These are phyloP conservation scores for Macropus fuliginosus DNA, from an alignment of 2,797 vertebrate species.

Conservation along the genomic window DNA sequence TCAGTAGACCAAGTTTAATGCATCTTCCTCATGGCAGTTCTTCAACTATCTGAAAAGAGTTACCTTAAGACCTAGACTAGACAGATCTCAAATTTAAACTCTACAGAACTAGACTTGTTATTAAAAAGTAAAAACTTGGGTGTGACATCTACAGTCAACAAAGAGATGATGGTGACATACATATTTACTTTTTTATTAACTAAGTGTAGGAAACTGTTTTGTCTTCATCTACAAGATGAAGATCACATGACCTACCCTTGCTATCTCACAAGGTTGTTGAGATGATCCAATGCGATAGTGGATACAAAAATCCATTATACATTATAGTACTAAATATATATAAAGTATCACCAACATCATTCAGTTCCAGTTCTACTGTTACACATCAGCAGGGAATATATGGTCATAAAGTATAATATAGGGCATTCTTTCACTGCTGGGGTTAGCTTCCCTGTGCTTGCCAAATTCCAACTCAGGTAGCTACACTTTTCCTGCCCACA, in stretches of 20 bases:
- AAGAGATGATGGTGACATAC: neutral
- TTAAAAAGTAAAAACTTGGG: neutral
- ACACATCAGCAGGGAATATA: conserved; percentile 15
- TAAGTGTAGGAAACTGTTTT: neutral
- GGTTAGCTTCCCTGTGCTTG: neutral
- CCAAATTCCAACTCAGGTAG: conserved; percentile 66
- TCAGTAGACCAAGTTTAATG: neutral
- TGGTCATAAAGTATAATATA: conserved; percentile 51
- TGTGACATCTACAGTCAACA: neutral
- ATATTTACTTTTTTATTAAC: neutral
- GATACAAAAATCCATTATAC: neutral
- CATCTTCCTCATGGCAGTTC: neutral
- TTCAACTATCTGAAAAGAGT: neutral
- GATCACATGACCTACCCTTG: neutral
- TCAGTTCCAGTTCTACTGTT: conserved; percentile 8
- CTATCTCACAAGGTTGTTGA: neutral
- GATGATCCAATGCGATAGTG: neutral
- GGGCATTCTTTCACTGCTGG: conserved; percentile 46
- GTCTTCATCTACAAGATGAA: neutral
- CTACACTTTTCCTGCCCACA: conserved; percentile 56
- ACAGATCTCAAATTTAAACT: neutral
- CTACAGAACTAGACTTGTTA: neutral
- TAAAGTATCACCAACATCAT: neutral
- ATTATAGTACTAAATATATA: neutral
- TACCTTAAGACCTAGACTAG: neutral